Base-by-base conservation (phyloP, 1,140 invertebrate genomes). In the Pseudomyrmex flavicornis region DNA sequence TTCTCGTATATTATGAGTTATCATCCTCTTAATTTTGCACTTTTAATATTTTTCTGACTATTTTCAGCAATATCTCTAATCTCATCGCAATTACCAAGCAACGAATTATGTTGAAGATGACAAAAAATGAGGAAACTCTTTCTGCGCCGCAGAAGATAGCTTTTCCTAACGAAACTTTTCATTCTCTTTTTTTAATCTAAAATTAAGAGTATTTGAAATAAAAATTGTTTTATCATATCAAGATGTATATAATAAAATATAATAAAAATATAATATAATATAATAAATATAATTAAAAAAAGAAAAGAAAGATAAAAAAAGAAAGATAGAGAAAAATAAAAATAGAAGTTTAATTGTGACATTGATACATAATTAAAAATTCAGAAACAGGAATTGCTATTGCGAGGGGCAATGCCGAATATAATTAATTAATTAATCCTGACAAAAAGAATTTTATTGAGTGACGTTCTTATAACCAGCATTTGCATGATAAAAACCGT, bases 91-190 rank as follows among this genome's bases (percentile, higher is more conserved):
- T 69, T 48, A 48, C 35, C 44, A 8, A 4, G 3, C 1, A 20
- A 68, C 52, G 26, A 77, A 79, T 68, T 63, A 62, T 52, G 17
- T 56, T 54, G n/a, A 52, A 13, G 22, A 35, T 76, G 26, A 66
- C 9, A 9, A 48, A 79, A 9, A 69, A 69, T 69, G 69, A 69
- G 58, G 58, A 68, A n/a, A 69, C 5, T 56, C n/a, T 15, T n/a
- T 15, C 26, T 44, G 22, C n/a, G 1, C 26, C 1, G 20, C 9
- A 15, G 17, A 79, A 22, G 56, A 69, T 58, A n/a, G 35, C 44
- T 58, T 46, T 61, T n/a, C 48, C 17, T n/a, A 44, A 22, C 20
- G 35, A n/a, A 75, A 63, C 50, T 26, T 52, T 73, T 50, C 50
- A 52, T 13, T 13, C 35, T 35, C 4, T 35, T 17, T 17, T 17